Percentiles rank a stretch among this genome's conserved stretches.
These are phyloP conservation scores for Agrilus planipennis DNA, from an alignment of 1,140 invertebrate genomes.

Conservation along the genomic window DNA sequence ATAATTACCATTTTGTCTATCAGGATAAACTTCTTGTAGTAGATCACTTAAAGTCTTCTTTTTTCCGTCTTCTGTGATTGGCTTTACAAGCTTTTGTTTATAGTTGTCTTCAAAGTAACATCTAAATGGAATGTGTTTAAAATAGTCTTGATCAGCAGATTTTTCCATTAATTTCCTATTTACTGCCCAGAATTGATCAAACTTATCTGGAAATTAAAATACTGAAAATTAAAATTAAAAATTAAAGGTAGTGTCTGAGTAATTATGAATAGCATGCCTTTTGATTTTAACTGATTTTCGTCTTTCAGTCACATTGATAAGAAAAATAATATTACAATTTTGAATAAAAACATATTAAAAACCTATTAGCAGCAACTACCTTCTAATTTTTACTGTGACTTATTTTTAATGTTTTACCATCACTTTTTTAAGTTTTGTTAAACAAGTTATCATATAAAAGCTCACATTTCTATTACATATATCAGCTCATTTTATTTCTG, in stretches of 20 bases:
- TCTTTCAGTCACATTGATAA: too few species aligned
- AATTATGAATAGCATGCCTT: too few species aligned
- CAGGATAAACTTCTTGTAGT: slow-evolving; percentile 56
- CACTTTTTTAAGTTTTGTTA: too few species aligned
- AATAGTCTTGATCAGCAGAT: slow-evolving; percentile 57
- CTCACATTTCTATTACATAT: too few species aligned
- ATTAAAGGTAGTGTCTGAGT: too few species aligned
- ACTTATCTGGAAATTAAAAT: slow-evolving; percentile 62
- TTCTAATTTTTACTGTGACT: too few species aligned
- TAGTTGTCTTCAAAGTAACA: slow-evolving; percentile 73
- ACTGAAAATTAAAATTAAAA: neutral
- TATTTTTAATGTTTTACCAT: too few species aligned
- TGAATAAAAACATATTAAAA: too few species aligned
- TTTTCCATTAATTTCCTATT: slow-evolving; percentile 92
- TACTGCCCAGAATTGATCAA: slow-evolving; percentile 98
- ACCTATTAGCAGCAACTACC: too few species aligned
- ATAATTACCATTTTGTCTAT: slow-evolving; percentile 39
- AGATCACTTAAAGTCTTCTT: slow-evolving; percentile 61
- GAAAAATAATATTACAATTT: too few species aligned
- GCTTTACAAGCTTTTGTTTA: slow-evolving; percentile 65
- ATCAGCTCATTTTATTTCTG: neutral
- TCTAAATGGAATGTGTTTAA: slow-evolving; percentile 87
- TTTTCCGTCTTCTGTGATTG: slow-evolving; percentile 59
- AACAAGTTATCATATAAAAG: too few species aligned
- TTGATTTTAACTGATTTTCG: too few species aligned